Conservation (phyloP, 2,888 invertebrate genomes). For the Druceiella hillmani region DNA sequence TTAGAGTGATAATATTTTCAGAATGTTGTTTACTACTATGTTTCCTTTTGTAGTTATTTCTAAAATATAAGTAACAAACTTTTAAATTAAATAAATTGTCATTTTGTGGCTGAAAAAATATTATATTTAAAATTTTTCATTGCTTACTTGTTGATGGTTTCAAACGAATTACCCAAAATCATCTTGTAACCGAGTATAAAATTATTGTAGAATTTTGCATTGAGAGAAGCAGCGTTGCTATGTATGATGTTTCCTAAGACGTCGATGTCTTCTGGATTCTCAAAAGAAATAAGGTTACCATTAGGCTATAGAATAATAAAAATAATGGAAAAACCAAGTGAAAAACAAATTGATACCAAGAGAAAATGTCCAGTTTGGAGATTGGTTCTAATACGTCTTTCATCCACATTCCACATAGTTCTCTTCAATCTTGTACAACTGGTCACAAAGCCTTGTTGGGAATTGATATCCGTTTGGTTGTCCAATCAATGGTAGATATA, state of each 20-base stretch:
- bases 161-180: too few relatives aligned
- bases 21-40: too few relatives aligned
- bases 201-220: slow-evolving; percentile 33
- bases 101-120: too few relatives aligned
- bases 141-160: too few relatives aligned
- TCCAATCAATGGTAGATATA: slow-evolving; percentile 54
- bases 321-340: not conserved
- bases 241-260: slow-evolving; percentile 36
- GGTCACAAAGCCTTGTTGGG: slow-evolving; percentile 46
- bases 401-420: slow-evolving; percentile 35
- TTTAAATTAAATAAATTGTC: too few relatives aligned
- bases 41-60: too few relatives aligned
- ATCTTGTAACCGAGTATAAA: not conserved
- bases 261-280: slow-evolving; percentile 30
- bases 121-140: too few relatives aligned
- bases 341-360: slow-evolving; percentile 30
- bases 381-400: slow-evolving; percentile 52
- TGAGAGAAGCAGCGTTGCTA: slow-evolving; percentile 36
- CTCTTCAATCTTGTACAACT: slow-evolving; percentile 32
- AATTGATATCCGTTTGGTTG: slow-evolving; percentile 51
- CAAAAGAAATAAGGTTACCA: not conserved
- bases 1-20: too few relatives aligned
- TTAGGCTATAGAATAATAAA: not conserved
- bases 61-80: too few relatives aligned
- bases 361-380: slow-evolving; percentile 50